These are phyloP conservation scores for Porites lobata DNA, from an alignment of 92 coral and sea anemone species.

Conservation along the genomic window DNA sequence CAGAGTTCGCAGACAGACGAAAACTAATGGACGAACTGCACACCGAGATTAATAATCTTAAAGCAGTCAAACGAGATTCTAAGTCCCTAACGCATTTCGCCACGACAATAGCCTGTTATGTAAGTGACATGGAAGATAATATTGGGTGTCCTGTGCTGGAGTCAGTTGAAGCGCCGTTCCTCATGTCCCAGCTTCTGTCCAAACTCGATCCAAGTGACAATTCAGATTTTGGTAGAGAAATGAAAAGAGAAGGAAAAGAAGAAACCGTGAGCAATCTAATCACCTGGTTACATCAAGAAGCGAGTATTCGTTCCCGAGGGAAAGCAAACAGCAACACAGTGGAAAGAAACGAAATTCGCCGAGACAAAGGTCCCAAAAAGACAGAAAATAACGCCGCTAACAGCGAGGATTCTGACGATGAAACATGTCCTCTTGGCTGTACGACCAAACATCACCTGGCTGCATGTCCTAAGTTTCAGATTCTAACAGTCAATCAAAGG, in stretches of 20 bases:
- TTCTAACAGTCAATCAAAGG: conserved; percentile 66
- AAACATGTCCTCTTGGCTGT: conserved; percentile 73
- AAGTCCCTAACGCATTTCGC: conserved; percentile 54
- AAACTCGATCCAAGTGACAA: conserved; percentile 50
- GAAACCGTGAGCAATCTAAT: conserved; percentile 60
- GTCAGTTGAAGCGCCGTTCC: conserved; percentile 61
- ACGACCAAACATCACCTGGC: conserved; percentile 61
- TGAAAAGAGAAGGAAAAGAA: conserved; percentile 18
- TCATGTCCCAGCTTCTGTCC: conserved; percentile 33
- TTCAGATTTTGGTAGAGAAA: neutral
- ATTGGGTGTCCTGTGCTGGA: conserved; percentile 38
- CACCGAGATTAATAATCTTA: conserved; percentile 48
- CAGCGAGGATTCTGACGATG: conserved; percentile 33
- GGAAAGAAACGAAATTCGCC: conserved; percentile 26
- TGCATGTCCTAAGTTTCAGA: conserved; percentile 72
- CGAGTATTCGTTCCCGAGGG: conserved; percentile 24
- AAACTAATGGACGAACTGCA: conserved; percentile 72
- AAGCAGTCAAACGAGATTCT: conserved; percentile 58
- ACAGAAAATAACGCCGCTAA: conserved; percentile 45
- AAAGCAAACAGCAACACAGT: neutral
- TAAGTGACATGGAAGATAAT: conserved; percentile 73
- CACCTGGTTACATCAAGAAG: conserved; percentile 75
- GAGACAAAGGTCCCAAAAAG: conserved; percentile 3
- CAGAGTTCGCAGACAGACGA: conserved; percentile 59
- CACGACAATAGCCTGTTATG: conserved; percentile 54